A percentile compares a stretch with the other conserved stretches of the same genome.
These are phyloP conservation scores for Hirtodrosophila alboralis DNA, from an alignment of 2,888 invertebrate genomes.

Conservation along the genomic window DNA sequence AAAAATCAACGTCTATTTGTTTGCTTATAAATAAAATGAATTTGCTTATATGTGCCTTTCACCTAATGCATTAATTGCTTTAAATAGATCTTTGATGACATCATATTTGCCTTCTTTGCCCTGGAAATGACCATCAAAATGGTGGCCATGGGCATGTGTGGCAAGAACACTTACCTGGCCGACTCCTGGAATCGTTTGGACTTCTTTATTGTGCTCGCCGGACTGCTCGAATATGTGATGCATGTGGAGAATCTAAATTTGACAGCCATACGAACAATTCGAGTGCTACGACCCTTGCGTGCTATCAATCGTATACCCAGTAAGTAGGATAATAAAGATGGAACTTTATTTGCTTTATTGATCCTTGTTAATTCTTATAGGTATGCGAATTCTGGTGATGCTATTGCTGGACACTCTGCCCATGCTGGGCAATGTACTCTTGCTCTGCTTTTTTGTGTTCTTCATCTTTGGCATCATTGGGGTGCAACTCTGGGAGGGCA, in stretches of 20 bases:
- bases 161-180: constrained; percentile 96
- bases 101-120: constrained; percentile 99
- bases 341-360: no score
- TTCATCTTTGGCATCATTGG: constrained; percentile 99
- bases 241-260: constrained; percentile 99
- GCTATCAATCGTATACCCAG: constrained; percentile 99
- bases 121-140: constrained; percentile 99
- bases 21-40: no score
- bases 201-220: constrained; percentile 98
- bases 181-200: constrained; percentile 99
- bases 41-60: no score
- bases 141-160: constrained; percentile 98
- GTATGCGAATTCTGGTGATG: constrained; percentile 99
- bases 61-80: no score
- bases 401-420: constrained; percentile 98
- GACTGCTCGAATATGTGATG: constrained; percentile 94
- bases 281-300: constrained; percentile 97
- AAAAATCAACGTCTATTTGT: no score
- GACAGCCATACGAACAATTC: constrained; percentile 98
- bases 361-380: constrained; percentile 84
- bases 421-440: constrained; percentile 99
- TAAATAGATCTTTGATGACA: constrained; percentile 99
- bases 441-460: constrained; percentile 99
- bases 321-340: constrained; percentile 86
- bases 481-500: constrained; percentile 99